Conservation (phyloP, 2,113 vertebrate genomes). For the Neofelis nebulosa region DNA sequence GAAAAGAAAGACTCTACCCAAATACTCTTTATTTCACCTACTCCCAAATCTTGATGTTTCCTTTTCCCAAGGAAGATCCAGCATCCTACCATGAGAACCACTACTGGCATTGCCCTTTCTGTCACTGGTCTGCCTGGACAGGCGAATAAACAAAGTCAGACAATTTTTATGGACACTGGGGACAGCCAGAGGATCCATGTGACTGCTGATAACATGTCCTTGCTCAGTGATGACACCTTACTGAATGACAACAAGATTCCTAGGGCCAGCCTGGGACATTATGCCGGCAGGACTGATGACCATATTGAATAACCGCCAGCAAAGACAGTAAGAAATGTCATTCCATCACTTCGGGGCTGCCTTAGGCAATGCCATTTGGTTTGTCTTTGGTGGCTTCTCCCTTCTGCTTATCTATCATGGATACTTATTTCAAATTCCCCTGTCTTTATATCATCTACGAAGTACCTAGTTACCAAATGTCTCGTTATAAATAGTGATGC, state of each 20-base stretch:
- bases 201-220: neutral
- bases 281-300: neutral
- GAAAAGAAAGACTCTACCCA: neutral
- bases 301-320: neutral
- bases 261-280: neutral
- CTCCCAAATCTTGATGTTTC: neutral
- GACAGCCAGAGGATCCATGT: constrained; percentile 43
- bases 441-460: neutral
- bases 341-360: neutral
- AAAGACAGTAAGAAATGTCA: neutral
- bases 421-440: neutral
- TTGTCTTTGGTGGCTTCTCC: neutral
- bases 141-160: constrained; percentile 3
- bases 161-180: neutral
- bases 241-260: neutral
- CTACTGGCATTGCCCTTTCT: neutral
- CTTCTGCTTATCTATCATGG: neutral
- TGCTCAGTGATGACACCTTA: neutral
- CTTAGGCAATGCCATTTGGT: neutral
- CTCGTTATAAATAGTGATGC: neutral
- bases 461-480: neutral
- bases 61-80: neutral
- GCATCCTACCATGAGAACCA: neutral
- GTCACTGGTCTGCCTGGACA: constrained; percentile 28
- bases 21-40: neutral